Conservation (phyloP, 2,888 invertebrate species). For the Lycaena phlaeas region DNA sequence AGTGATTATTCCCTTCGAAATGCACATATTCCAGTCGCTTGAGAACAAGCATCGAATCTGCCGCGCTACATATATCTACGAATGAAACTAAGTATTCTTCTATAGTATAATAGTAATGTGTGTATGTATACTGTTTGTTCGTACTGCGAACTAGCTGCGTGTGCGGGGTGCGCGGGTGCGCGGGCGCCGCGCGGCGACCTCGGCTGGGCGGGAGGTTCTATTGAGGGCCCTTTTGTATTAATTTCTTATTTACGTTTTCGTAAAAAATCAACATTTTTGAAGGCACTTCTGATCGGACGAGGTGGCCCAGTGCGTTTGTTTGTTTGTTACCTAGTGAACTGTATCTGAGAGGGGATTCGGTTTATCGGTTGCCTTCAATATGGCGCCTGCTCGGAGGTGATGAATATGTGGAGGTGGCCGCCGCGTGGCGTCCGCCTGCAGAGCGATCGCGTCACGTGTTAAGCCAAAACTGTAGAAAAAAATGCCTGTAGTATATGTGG, state of each 20-base stretch:
- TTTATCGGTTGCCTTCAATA: constrained; percentile 82
- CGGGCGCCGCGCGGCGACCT: constrained; percentile 59
- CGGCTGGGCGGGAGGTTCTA: constrained; percentile 85
- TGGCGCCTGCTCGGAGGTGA: constrained; percentile 81
- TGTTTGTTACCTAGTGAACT: constrained; percentile 33
- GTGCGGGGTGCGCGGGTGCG: constrained; percentile 36
- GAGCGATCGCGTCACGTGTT: constrained; percentile 26
- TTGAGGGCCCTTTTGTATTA: constrained; percentile 89
- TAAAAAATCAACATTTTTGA: constrained; percentile 91
- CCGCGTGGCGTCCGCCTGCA: constrained; percentile 50
- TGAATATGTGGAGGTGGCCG: constrained; percentile 83
- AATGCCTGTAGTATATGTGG: constrained; percentile 21
- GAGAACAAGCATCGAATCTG: constrained; percentile 29
- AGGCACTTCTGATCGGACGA: constrained; percentile 97
- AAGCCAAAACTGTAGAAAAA: constrained; percentile 15
- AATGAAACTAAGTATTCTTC: constrained; percentile 72
- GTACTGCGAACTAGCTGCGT: constrained; percentile 45
- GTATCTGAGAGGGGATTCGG: constrained; percentile 33
- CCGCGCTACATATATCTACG: constrained; percentile 68
- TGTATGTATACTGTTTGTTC: constrained; percentile 62
- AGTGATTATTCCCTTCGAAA: not conserved
- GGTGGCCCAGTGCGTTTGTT: constrained; percentile 88
- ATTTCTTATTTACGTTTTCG: constrained; percentile 80
- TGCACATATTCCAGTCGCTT: constrained; percentile 14
- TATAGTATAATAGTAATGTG: constrained; percentile 69